Percentiles rank a stretch among this genome's conserved stretches.
Evolutionary conservation across 2,797 vertebrate species (phyloP).

Genomic region (Astyanax mexicanus): DNA sequence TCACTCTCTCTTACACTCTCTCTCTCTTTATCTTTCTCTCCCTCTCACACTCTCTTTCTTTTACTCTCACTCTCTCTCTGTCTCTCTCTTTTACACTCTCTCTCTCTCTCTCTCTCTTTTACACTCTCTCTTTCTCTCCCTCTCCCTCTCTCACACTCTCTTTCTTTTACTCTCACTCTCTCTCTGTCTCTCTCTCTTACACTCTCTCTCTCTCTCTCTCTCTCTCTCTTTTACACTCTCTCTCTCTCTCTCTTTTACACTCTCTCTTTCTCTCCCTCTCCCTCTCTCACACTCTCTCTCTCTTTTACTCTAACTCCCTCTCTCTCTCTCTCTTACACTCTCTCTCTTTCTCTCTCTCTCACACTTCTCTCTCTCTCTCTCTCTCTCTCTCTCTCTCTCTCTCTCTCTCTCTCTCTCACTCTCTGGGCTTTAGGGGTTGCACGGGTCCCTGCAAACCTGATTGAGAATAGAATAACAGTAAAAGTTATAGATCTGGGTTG

Average conservation of each 20-base stretch:
- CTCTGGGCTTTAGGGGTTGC: background rate
- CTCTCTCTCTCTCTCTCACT: constrained; percentile 1
- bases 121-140: too few relatives aligned
- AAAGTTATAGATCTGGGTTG: background rate
- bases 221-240: too few relatives aligned
- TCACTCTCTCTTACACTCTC: constrained; percentile 26
- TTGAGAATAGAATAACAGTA: background rate
- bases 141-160: constrained; percentile 26
- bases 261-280: constrained; percentile 1
- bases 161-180: background rate
- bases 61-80: constrained; percentile 6
- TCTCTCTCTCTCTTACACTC: background rate
- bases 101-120: background rate
- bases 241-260: constrained; percentile 22
- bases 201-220: constrained; percentile 13
- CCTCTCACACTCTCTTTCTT: constrained; percentile 27
- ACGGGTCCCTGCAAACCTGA: background rate
- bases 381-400: constrained; percentile 11
- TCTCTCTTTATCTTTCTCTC: too few relatives aligned
- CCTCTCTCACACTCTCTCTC: too few relatives aligned
- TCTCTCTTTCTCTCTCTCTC: constrained; percentile 16
- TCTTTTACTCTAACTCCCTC: constrained; percentile 26
- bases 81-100: constrained; percentile 26
- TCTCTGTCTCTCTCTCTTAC: constrained; percentile 22
- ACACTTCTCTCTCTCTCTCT: too few relatives aligned